Evolutionary conservation across 2,888 invertebrate genomes (phyloP), one percentile per base, ranked within the genome.

Genomic region (Liodrosophila aerea): DNA sequence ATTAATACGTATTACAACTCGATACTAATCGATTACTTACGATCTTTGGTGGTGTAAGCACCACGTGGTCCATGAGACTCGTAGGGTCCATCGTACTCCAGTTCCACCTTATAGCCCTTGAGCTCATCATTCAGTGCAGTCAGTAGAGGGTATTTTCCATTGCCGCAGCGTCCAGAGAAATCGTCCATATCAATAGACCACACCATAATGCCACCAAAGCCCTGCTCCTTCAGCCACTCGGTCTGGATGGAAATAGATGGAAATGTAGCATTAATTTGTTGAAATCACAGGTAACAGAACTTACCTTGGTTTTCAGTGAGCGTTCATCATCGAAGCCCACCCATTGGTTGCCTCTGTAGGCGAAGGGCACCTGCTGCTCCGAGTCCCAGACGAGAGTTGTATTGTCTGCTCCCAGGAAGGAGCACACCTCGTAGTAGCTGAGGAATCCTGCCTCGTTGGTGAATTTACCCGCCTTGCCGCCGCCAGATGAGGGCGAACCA

Each of bases 171-270:
- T 7, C 97, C 97, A 67, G 94, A 92, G 91, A 98, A 98, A 90
- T 98, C 98, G 86, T 98, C 98, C 96, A 98, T 90, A 86, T 98
- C 98, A 18, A 98, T 93, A 0, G 97, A 97, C 98, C 98, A 98
- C 45, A 98, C 95, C 97, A 98, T 98, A 54, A 98, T 96, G 13
- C 98, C 98, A 34, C 97, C 98, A 71, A 97, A 97, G 18, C 96
- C 97, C 92, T 96, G 96, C 87, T 97, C 96, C 88, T 96, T 97
- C 59, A 97, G 91, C 97, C 97, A 98, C 58, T 95, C 94, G 94
- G 96, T 96, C 97, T 97, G 87, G n/a, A n/a, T n/a, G n/a, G n/a
- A n/a, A n/a, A n/a, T n/a, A n/a, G 7, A 31, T 4, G 7, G 22
- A 22, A 22, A 22, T 4, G 22, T 9, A 45, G 11, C n/a, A n/a